These are phyloP conservation scores for Prionace glauca DNA, from an alignment of 2,797 vertebrate genomes.

Conservation along the genomic window DNA sequence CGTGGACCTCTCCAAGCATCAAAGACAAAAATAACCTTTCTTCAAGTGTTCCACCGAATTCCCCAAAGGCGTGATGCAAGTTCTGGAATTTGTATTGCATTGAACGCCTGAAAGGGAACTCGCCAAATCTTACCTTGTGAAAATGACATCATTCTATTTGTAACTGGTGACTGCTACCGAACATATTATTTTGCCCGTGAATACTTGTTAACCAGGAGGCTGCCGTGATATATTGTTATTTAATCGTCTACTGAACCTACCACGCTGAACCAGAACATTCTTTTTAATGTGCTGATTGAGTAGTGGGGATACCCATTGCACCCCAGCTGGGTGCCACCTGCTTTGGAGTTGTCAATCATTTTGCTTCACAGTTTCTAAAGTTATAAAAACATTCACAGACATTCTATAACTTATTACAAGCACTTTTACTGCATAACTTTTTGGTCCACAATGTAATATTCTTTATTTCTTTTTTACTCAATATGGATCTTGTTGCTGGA, in stretches of 20 bases:
- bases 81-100: not conserved
- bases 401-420: not conserved
- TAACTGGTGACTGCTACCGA: not conserved
- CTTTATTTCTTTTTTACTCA: not conserved
- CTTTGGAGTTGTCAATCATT: not conserved
- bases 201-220: not conserved
- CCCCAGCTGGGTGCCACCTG: not conserved
- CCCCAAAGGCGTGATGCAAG: not conserved
- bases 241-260: not conserved
- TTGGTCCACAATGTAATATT: not conserved
- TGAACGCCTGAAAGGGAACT: not conserved
- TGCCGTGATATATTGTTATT: not conserved
- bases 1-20: not conserved
- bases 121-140: not conserved
- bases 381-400: not conserved
- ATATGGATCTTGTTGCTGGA: not conserved
- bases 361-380: not conserved
- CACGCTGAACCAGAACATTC: not conserved
- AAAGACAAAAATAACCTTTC: slow-evolving; percentile 1
- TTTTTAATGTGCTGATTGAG: not conserved
- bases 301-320: not conserved
- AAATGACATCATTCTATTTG: not conserved
- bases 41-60: not conserved
- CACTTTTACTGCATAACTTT: not conserved
- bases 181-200: not conserved